Conservation (phyloP, 2,113 vertebrate species). For the Forbesichthys papilliferus region DNA sequence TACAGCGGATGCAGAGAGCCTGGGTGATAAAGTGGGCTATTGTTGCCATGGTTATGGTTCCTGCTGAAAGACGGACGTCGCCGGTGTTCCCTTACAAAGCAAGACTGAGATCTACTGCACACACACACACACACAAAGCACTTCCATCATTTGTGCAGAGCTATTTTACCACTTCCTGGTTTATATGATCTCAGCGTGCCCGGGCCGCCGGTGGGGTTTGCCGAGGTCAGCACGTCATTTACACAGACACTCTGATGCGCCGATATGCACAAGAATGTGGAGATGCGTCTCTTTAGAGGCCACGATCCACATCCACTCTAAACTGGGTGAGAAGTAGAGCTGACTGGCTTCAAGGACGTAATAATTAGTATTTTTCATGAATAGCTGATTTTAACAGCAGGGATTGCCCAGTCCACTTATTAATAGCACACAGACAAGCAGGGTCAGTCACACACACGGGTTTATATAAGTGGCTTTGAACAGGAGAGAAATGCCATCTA, state of each 20-base stretch:
- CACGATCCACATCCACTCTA: neutral
- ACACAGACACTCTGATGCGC: conserved; percentile 15
- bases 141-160: conserved; percentile 65
- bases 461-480: conserved; percentile 12
- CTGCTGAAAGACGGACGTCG: conserved; percentile 18
- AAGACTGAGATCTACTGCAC: conserved; percentile 39
- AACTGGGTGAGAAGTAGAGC: neutral
- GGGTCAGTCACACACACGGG: neutral
- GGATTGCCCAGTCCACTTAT: conserved; percentile 11
- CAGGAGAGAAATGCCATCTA: conserved; percentile 22
- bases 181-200: conserved; percentile 49
- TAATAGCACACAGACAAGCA: conserved; percentile 11
- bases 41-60: conserved; percentile 46
- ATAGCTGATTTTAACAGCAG: neutral
- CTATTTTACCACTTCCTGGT: conserved; percentile 67
- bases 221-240: conserved; percentile 30
- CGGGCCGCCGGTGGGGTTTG: conserved; percentile 45
- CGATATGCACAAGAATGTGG: conserved; percentile 12
- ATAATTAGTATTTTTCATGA: neutral
- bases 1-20: conserved; percentile 44
- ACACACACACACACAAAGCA: conserved; percentile 50
- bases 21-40: conserved; percentile 44
- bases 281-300: neutral
- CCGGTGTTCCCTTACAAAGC: conserved; percentile 51
- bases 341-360: neutral